These are phyloP conservation scores for Drosophila niveifrons DNA, from an alignment of 2,888 invertebrate species.

Conservation along the genomic window DNA sequence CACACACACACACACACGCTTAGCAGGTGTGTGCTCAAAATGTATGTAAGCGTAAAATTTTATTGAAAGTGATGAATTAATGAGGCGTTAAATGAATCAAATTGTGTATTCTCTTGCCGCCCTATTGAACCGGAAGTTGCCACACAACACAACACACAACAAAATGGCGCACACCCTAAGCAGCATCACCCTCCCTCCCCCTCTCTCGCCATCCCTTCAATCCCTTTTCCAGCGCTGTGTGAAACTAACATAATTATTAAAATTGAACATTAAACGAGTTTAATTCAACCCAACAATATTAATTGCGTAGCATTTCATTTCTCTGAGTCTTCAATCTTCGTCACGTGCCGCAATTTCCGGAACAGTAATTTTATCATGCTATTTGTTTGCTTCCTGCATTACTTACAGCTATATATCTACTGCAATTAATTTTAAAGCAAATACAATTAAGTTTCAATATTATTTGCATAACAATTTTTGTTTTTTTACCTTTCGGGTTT, in stretches of 20 bases:
- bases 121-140: constrained; percentile 82
- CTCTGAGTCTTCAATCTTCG: neutral
- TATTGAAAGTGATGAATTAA: constrained; percentile 82
- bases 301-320: constrained; percentile 6
- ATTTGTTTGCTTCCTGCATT: neutral
- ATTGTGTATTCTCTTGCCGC: constrained; percentile 77
- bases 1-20: constrained; percentile 19
- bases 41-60: constrained; percentile 79
- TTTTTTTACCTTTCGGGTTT: constrained; percentile 29
- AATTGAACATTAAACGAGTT: constrained; percentile 14
- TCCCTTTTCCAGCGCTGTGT: neutral
- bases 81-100: constrained; percentile 82
- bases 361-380: constrained; percentile 2
- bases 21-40: constrained; percentile 41
- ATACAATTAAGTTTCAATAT: neutral
- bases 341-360: constrained; percentile 23
- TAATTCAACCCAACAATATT: neutral
- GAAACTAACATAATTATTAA: constrained; percentile 52
- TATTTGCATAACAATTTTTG: constrained; percentile 2
- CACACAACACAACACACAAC: too few species aligned
- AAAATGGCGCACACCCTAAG: constrained; percentile 40
- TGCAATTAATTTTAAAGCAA: neutral
- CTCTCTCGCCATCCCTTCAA: neutral
- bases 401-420: neutral
- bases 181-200: neutral